phyloP scores from a whole-genome alignment of 2,113 vertebrate species.

The Callopanchax toddi region DNA sequence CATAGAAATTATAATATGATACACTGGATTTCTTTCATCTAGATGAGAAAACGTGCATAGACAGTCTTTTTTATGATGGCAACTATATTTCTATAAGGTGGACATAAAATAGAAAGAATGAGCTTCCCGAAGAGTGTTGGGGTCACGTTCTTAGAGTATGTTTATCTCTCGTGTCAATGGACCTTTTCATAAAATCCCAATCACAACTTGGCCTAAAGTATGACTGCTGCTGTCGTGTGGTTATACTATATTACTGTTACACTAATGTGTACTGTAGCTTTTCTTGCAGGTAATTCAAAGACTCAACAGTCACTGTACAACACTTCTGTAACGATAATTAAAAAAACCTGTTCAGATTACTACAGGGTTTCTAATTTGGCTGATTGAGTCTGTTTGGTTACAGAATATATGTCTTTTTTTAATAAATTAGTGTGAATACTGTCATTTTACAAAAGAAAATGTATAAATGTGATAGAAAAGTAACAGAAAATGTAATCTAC shows the following conservation, averaged over 20 bases:
- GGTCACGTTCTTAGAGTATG: constrained; percentile 34
- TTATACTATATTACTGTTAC: constrained; percentile 41
- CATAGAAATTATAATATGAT: constrained; percentile 66
- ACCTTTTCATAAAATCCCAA: constrained; percentile 50
- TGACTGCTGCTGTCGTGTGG: constrained; percentile 20
- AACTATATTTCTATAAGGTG: constrained; percentile 62
- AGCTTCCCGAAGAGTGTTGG: constrained; percentile 38
- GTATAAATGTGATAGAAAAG: constrained; percentile 73
- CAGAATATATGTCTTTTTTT: constrained; percentile 75
- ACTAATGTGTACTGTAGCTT: constrained; percentile 67
- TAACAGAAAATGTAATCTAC: constrained; percentile 60
- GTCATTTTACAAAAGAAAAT: constrained; percentile 73
- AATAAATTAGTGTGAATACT: constrained; percentile 77
- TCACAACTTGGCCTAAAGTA: constrained; percentile 41
- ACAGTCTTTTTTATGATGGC: constrained; percentile 58
- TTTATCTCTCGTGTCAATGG: constrained; percentile 50
- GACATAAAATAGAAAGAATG: constrained; percentile 49
- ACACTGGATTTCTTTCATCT: constrained; percentile 53
- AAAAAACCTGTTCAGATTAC: constrained; percentile 63
- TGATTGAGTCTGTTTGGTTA: constrained; percentile 72
- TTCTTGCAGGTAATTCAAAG: constrained; percentile 53
- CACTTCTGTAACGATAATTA: constrained; percentile 57
- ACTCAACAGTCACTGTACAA: constrained; percentile 36
- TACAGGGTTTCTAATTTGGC: constrained; percentile 70
- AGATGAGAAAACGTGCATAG: constrained; percentile 51